A percentile compares a stretch with the other conserved stretches of the same genome.
These are phyloP conservation scores for Corythaixoides concolor DNA, from an alignment of 2,113 vertebrate species.

Conservation along the genomic window DNA sequence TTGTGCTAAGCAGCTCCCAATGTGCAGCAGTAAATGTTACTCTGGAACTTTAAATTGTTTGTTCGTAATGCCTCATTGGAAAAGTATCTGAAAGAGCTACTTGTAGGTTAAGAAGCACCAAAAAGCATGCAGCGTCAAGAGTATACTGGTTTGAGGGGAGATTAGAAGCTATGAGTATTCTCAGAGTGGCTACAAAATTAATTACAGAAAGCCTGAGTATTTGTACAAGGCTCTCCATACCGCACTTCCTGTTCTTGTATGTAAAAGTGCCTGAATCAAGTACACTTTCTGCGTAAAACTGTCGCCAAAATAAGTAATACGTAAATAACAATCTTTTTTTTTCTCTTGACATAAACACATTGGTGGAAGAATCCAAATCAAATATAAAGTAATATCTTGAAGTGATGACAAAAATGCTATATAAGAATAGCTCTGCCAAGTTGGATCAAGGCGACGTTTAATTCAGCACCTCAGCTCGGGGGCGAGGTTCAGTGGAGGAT, in stretches of 20 bases:
- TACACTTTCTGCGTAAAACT: background rate
- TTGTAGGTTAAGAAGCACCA: background rate
- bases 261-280: background rate
- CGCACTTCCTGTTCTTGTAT: background rate
- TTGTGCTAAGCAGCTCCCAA: background rate
- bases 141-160: background rate
- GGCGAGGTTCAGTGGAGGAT: background rate
- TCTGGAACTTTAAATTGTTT: background rate
- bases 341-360: background rate
- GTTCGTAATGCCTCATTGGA: background rate
- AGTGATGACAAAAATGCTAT: background rate
- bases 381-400: background rate
- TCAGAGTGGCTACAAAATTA: constrained; percentile 2
- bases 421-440: background rate
- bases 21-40: background rate
- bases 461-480: background rate
- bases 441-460: background rate
- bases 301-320: background rate
- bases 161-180: background rate
- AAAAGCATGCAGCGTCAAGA: background rate
- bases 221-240: background rate
- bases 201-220: constrained; percentile 6
- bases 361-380: background rate
- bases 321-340: background rate
- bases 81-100: background rate